phyloP scores from a whole-genome alignment of 1,140 invertebrate genomes.

The Zaprionus vittiger region DNA sequence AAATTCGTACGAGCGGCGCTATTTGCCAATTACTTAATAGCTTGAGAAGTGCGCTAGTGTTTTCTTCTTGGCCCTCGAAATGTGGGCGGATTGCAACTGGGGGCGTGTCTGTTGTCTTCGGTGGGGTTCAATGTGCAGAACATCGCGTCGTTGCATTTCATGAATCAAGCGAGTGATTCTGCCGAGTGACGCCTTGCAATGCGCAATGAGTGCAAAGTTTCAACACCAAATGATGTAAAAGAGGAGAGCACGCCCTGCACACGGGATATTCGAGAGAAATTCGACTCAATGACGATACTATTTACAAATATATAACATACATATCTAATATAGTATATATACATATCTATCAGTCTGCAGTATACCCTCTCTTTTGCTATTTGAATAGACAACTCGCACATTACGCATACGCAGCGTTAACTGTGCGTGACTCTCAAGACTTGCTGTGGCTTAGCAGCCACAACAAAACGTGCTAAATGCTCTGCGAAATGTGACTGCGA shows the following conservation, averaged over 20 bases:
- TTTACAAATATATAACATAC: background rate
- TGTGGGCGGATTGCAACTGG: constrained; percentile 9
- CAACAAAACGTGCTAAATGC: constrained; percentile 19
- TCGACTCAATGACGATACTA: background rate
- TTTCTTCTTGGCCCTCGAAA: constrained; percentile 30
- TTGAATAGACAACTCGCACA: constrained; percentile 24
- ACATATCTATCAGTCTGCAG: background rate
- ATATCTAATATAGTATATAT: background rate
- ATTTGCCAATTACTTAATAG: constrained; percentile 77
- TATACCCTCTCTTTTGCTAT: background rate
- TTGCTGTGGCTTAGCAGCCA: background rate
- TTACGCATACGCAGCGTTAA: constrained; percentile 56
- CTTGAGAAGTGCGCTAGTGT: constrained; percentile 43
- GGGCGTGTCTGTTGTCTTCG: constrained; percentile 17
- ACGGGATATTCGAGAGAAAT: constrained; percentile 40
- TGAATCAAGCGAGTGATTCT: constrained; percentile 80
- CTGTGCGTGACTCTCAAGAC: constrained; percentile 28
- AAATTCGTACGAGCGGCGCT: constrained; percentile 48
- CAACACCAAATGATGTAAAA: constrained; percentile 35
- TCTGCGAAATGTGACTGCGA: background rate
- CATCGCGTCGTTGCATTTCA: constrained; percentile 55
- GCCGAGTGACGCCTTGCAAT: constrained; percentile 39
- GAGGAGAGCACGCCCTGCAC: constrained; percentile 66
- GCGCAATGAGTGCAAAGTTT: constrained; percentile 35
- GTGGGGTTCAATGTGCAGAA: constrained; percentile 37